Evolutionary conservation across 2,888 invertebrate genomes (phyloP).

Genomic region (Drosophila pseudotakahashii): DNA sequence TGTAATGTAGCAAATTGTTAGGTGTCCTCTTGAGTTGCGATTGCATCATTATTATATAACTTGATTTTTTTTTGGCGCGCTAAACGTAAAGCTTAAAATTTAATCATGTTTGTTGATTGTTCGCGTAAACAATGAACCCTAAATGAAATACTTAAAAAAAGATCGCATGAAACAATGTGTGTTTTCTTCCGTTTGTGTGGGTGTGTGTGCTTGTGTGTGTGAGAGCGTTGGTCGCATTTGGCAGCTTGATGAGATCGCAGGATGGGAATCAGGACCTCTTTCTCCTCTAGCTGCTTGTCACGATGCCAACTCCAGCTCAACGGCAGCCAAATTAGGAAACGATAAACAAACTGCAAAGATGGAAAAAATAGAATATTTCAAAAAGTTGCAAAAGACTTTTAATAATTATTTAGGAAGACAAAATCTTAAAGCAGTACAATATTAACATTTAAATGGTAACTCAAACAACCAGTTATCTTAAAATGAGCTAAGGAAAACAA

Average conservation of each 20-base stretch:
- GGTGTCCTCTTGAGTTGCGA: constrained; percentile 53
- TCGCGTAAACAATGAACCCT: constrained; percentile 69
- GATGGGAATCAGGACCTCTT: constrained; percentile 9
- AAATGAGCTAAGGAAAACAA: too few relatives aligned
- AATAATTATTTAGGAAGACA: too few relatives aligned
- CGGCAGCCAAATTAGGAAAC: constrained; percentile 79
- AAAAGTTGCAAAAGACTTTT: too few relatives aligned
- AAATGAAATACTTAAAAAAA: constrained; percentile 78
- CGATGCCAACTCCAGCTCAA: constrained; percentile 70
- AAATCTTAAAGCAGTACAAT: too few relatives aligned
- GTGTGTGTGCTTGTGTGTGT: constrained; percentile 31
- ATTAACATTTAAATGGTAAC: too few relatives aligned
- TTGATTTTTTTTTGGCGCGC: constrained; percentile 72
- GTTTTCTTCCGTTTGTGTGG: constrained; percentile 41
- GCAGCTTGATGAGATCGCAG: constrained; percentile 14
- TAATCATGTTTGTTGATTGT: constrained; percentile 68
- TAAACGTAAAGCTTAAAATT: constrained; percentile 74
- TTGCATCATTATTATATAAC: constrained; percentile 64
- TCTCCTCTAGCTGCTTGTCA: constrained; percentile 14
- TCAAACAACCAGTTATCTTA: too few relatives aligned
- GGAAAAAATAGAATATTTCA: not conserved
- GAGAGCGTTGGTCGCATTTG: constrained; percentile 45
- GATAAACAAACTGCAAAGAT: constrained; percentile 65
- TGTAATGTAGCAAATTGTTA: constrained; percentile 48
- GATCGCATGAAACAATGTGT: constrained; percentile 73